These are phyloP conservation scores for Xestia xanthographa DNA, from an alignment of 2,888 invertebrate genomes.

Conservation along the genomic window DNA sequence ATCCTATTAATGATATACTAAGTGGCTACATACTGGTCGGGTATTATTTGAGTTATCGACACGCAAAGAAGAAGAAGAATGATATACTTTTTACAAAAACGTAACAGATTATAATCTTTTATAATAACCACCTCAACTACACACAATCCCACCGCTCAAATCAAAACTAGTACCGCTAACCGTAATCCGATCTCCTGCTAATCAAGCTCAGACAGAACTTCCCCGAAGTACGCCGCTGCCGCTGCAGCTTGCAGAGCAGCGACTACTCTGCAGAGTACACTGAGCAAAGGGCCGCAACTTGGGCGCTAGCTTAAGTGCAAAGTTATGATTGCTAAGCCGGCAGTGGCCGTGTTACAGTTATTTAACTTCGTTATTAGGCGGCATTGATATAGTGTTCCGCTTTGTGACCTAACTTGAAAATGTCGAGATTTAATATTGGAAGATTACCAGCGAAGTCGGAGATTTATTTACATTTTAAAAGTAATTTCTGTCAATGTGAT, in stretches of 20 bases:
- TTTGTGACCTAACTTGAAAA: constrained; percentile 46
- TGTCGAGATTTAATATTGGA: constrained; percentile 4
- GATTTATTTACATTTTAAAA: not conserved
- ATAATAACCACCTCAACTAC: not conserved
- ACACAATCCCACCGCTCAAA: constrained; percentile 3
- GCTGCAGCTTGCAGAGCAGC: constrained; percentile 21
- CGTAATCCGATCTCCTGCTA: constrained; percentile 50
- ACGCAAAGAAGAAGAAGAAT: no score
- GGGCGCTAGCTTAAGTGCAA: constrained; percentile 64
- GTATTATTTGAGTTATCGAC: no score
- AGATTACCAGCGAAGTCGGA: not conserved
- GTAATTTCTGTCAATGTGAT: not conserved
- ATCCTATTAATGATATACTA: not conserved
- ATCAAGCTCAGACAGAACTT: constrained; percentile 53
- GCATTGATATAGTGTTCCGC: constrained; percentile 62
- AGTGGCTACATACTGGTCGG: no score
- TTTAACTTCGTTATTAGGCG: constrained; percentile 64
- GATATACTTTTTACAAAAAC: not conserved
- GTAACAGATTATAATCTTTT: not conserved
- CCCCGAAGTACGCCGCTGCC: constrained; percentile 14
- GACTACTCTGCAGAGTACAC: constrained; percentile 22
- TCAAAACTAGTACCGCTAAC: constrained; percentile 22
- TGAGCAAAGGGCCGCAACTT: constrained; percentile 53
- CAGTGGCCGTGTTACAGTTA: constrained; percentile 48
- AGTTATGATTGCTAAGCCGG: constrained; percentile 69